Evolutionary conservation across 2,888 invertebrate species (phyloP).

Genomic region (Crocallis elinguaria): DNA sequence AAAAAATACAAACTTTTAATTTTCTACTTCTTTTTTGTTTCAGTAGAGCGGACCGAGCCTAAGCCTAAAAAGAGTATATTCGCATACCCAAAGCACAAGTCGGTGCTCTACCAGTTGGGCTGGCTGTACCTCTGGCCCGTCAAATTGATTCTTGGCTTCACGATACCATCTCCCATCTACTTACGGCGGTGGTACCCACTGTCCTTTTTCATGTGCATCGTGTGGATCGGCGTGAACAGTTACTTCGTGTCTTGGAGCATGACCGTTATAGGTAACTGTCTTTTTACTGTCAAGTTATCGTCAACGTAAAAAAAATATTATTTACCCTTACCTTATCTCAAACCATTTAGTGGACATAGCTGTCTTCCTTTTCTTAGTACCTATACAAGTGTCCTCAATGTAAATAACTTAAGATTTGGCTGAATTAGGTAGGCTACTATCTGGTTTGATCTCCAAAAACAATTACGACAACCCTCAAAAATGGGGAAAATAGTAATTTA

Average conservation of each 20-base stretch:
- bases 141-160: constrained; percentile 85
- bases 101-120: constrained; percentile 73
- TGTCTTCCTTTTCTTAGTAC: too few relatives aligned
- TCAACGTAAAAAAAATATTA: too few relatives aligned
- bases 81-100: constrained; percentile 68
- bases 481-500: neutral
- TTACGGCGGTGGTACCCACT: constrained; percentile 88
- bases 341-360: too few relatives aligned
- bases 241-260: constrained; percentile 97
- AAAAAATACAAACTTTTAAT: neutral
- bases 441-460: too few relatives aligned
- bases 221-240: constrained; percentile 93
- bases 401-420: too few relatives aligned
- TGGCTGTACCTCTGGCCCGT: constrained; percentile 91
- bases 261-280: constrained; percentile 88
- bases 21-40: neutral
- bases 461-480: too few relatives aligned
- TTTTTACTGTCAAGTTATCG: neutral
- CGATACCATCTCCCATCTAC: constrained; percentile 89
- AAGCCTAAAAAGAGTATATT: constrained; percentile 69
- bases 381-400: too few relatives aligned
- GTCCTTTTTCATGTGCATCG: constrained; percentile 93
- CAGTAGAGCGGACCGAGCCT: constrained; percentile 22
- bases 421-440: too few relatives aligned
- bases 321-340: too few relatives aligned